These are phyloP conservation scores for Macrobrachium nipponense DNA, from an alignment of 1,140 invertebrate genomes.

Conservation along the genomic window DNA sequence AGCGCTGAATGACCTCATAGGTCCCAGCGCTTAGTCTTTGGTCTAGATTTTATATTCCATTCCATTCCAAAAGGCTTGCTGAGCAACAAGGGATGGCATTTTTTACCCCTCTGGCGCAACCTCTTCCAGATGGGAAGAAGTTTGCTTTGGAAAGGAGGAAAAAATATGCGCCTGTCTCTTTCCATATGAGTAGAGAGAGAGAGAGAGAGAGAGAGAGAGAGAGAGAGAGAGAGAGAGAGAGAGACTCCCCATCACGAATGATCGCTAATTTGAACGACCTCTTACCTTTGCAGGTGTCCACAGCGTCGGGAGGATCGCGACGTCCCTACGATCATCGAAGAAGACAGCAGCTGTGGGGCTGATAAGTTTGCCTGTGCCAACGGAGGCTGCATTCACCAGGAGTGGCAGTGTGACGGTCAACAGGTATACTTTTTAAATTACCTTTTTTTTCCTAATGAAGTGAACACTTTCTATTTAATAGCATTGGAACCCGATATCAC, in stretches of 20 bases:
- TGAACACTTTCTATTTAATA: too few species aligned
- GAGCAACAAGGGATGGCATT: too few species aligned
- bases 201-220: slow-evolving; percentile 12
- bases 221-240: slow-evolving; percentile 4
- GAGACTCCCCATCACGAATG: neutral
- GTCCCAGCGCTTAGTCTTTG: too few species aligned
- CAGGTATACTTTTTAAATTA: neutral
- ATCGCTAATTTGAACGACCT: neutral
- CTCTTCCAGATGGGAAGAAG: too few species aligned
- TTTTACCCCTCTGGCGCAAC: too few species aligned
- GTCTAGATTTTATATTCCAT: too few species aligned
- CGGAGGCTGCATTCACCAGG: slow-evolving; percentile 52
- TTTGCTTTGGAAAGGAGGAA: too few species aligned
- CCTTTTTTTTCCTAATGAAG: neutral
- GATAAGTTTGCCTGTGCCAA: slow-evolving; percentile 41
- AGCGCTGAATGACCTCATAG: too few species aligned
- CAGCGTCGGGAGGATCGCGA: slow-evolving; percentile 65
- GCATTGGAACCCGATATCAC: too few species aligned
- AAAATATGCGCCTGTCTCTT: neutral
- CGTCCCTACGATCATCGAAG: neutral
- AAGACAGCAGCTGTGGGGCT: neutral
- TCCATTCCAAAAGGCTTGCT: too few species aligned
- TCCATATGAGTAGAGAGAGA: neutral
- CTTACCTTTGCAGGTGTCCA: too few species aligned
- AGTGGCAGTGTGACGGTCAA: slow-evolving; percentile 60